Evolutionary conservation across 2,113 vertebrate genomes (phyloP).

Genomic region (Drymodes brunneopygia): DNA sequence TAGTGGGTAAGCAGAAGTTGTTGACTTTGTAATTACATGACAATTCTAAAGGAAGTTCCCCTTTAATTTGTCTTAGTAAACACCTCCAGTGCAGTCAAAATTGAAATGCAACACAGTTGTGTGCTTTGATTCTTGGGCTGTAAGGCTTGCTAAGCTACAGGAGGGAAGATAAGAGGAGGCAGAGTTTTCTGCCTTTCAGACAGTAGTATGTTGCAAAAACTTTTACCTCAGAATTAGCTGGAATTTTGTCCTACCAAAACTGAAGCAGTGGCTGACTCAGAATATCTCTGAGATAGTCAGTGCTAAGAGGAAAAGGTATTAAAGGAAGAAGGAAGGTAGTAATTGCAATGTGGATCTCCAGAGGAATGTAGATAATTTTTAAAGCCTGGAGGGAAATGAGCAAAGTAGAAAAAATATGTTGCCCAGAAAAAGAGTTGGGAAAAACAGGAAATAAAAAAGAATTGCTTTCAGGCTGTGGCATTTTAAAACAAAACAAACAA

Average conservation of each 20-base stretch:
- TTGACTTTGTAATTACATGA: slow-evolving; percentile 59
- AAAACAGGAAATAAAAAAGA: not conserved
- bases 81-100: not conserved
- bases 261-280: not conserved
- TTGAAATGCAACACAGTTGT: not conserved
- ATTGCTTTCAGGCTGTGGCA: not conserved
- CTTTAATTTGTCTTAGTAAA: slow-evolving; percentile 29
- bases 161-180: not conserved
- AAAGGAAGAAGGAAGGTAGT: not conserved
- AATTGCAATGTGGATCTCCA: not conserved
- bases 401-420: not conserved
- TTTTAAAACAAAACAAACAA: not conserved
- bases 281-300: not conserved
- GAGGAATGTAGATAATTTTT: not conserved
- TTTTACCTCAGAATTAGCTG: not conserved
- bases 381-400: not conserved
- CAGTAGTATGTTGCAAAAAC: not conserved
- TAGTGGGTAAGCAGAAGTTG: slow-evolving; percentile 31
- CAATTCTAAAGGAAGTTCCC: slow-evolving; percentile 46
- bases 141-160: not conserved
- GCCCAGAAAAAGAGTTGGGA: not conserved
- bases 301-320: not conserved
- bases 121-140: fast-evolving
- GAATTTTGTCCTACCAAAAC: not conserved
- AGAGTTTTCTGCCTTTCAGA: not conserved